Base-by-base conservation (phyloP, 2,113 vertebrate genomes). In the Sciurus niger region DNA sequence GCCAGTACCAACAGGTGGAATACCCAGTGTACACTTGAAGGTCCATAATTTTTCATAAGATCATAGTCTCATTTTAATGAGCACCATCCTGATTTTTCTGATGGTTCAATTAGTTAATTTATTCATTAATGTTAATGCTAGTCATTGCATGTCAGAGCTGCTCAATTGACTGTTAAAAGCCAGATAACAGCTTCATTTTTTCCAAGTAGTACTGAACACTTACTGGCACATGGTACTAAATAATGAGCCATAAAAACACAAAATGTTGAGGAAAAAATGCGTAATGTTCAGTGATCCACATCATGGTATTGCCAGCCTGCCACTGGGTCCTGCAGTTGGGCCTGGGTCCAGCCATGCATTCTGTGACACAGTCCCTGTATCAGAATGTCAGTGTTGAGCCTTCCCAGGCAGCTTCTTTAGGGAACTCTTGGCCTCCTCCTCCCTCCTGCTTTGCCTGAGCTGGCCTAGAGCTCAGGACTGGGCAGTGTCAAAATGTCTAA, bases 261-360 rank as follows among this genome's bases (percentile, higher is more conserved):
- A 72, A 80, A 60, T 46, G 46, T 55, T 48, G 72, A 40, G 80
- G 22, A 55, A 43, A 72, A 51, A 68, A 67, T 34, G 37, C 68
- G 70, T 34, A 78, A 51, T 30, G 25, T 43, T 13, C 8, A 2
- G 55, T n/a, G 65, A 73, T 4, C 8, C 51, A 28, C 0, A 2
- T 76, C 17, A 24, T 34, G 10, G 1, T 4, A 4, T 0, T 30
- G 48, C 76, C 74, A 70, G 46, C n/a, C 46, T 46, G 58, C 43
- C 0, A 17, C 14, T 1, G 1, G 60, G 72, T 53, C 32, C 12
- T 10, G 43, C 16, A 7, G 0, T 4, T 0, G 0, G 83, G 55
- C 82, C 24, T 10, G n/a, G 30, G 40, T n/a, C 73, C 83, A 48
- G 40, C 24, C 1, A 0, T 58, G 34, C 3, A 0, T 92, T 73